A percentile compares a stretch with the other conserved stretches of the same genome.
phyloP scores from a whole-genome alignment of 2,888 invertebrate species.

The Acrobasis repandana region DNA sequence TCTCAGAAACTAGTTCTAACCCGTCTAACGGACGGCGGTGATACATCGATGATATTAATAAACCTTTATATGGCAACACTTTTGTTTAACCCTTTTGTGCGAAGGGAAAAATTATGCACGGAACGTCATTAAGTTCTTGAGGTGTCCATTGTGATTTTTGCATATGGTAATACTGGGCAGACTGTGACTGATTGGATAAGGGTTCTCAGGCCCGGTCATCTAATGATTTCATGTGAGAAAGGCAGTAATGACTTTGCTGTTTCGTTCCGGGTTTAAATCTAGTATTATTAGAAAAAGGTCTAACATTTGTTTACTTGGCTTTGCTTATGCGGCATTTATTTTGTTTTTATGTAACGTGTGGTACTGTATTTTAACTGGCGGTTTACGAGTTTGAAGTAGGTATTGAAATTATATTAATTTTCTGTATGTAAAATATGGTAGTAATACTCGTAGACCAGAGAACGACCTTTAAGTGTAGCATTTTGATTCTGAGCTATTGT shows the following conservation, averaged over 20 bases:
- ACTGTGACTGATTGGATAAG: slow-evolving; percentile 73
- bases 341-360: too few species aligned
- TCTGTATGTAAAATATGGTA: too few species aligned
- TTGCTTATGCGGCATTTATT: not conserved
- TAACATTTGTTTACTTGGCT: not conserved
- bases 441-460: too few species aligned
- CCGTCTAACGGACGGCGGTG: slow-evolving; percentile 72
- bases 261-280: slow-evolving; percentile 11
- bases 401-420: too few species aligned
- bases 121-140: slow-evolving; percentile 71
- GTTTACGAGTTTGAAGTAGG: too few species aligned
- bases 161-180: slow-evolving; percentile 67
- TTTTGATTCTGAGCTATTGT: too few species aligned
- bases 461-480: too few species aligned
- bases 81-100: slow-evolving; percentile 77
- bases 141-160: slow-evolving; percentile 71
- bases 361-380: too few species aligned
- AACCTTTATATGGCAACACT: slow-evolving; percentile 62
- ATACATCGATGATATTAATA: slow-evolving; percentile 74
- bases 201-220: slow-evolving; percentile 65
- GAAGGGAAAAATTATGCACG: slow-evolving; percentile 64
- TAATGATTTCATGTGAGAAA: slow-evolving; percentile 56
- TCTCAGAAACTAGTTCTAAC: slow-evolving; percentile 42
- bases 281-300: not conserved
- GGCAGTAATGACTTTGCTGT: slow-evolving; percentile 8